Evolutionary conservation across 2,797 vertebrate species (phyloP), one percentile per base, ranked within the genome.

Genomic region (Galago senegalensis): DNA sequence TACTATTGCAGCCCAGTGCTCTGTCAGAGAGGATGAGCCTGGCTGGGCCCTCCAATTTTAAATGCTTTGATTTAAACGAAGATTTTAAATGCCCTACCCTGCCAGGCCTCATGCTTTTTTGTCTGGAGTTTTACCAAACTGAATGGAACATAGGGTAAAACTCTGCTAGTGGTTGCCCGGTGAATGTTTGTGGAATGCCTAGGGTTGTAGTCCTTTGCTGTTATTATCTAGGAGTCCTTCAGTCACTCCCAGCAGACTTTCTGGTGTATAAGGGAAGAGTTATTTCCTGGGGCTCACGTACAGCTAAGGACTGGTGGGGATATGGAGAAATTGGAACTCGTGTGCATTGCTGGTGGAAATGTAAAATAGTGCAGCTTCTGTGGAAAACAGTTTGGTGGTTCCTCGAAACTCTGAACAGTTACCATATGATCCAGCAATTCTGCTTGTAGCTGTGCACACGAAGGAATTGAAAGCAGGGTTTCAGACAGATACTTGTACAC

Each of bases 31-130:
- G 37, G 11, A 23, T 7, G 2, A 10, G 1, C 23, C 43, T 65
- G 73, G 29, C 20, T 40, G 76, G 18, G 6, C 25, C 82, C 27
- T 79, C 77, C 72, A 65, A 37, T 81, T 80, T 83, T 65, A 73
- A 85, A 58, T 27, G 27, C 70, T 92, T 56, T 92, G 58, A 61
- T 73, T 91, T 90, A 91, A 87, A 75, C 72, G 53, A 37, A 81
- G 72, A 46, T 5, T 53, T 53, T 53, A 53, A 53, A 79, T 17
- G 34, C 53, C 43, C 31, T 75, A 25, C 9, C 53, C 37, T 88
- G 21, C 53, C n/a, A 83, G 31, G 5, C 69, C 14, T 85, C 20
- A 6, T 69, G 61, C 3, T 25, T 86, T 75, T 91, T 85, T 31
- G n/a, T 34, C 46, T 67, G 23, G 7, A 95, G 31, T 91, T 83